Conservation (phyloP, 2,113 vertebrate genomes). For the Dermatemys mawii region DNA sequence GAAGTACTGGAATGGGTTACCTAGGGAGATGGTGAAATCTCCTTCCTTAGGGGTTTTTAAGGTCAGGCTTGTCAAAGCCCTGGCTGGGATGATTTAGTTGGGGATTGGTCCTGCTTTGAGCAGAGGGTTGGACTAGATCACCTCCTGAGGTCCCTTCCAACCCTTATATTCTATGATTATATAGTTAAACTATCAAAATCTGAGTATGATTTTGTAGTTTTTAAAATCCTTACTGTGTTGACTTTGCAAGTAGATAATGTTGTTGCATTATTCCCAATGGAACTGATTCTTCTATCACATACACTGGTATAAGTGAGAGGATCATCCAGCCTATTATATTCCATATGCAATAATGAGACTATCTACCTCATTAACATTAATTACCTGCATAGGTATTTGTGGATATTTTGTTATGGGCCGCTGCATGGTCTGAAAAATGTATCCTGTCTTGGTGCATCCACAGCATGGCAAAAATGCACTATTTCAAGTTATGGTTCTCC, state of each 20-base stretch:
- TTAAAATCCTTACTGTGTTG: not conserved
- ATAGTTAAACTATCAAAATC: not conserved
- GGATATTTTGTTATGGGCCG: not conserved
- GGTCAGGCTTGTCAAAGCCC: too few relatives aligned
- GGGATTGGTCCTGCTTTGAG: too few relatives aligned
- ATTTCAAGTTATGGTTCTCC: not conserved
- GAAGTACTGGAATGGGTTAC: too few relatives aligned
- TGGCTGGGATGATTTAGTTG: too few relatives aligned
- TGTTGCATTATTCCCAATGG: accelerated
- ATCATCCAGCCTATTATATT: not conserved
- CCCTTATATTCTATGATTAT: too few relatives aligned
- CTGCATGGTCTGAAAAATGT: not conserved
- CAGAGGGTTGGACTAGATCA: too few relatives aligned
- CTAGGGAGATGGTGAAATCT: too few relatives aligned
- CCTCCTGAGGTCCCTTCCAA: too few relatives aligned
- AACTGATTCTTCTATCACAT: not conserved
- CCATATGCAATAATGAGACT: too few relatives aligned
- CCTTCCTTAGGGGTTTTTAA: too few relatives aligned
- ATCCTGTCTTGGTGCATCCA: not conserved
- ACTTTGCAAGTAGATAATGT: not conserved
- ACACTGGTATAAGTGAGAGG: not conserved
- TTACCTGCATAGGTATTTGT: not conserved
- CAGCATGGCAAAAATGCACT: not conserved
- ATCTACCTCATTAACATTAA: not conserved
- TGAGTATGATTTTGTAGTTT: not conserved